A percentile compares a stretch with the other conserved stretches of the same genome.
Conservation (phyloP, 1,140 invertebrate genomes). For the Scaptomyza graminum region DNA sequence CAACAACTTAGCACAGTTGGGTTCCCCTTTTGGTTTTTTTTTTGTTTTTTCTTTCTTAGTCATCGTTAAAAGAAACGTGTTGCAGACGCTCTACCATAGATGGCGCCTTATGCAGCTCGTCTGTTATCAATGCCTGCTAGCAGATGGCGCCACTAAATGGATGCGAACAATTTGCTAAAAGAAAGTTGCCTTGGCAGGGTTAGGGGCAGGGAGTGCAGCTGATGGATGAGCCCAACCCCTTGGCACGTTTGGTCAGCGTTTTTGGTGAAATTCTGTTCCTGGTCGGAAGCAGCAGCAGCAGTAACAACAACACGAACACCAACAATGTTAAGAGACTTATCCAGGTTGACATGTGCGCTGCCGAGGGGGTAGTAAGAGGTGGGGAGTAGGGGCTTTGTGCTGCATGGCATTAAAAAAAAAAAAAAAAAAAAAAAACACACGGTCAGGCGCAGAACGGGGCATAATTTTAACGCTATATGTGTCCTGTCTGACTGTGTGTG, state of each 20-base stretch:
- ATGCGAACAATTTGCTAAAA: constrained; percentile 1
- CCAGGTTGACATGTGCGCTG: constrained; percentile 45
- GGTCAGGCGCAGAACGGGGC: constrained; percentile 18
- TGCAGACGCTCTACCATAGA: constrained; percentile 47
- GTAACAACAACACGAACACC: constrained; percentile 7
- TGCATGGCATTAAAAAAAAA: not conserved
- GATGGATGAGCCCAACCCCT: not conserved
- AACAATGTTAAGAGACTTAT: constrained; percentile 26
- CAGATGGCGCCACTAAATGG: constrained; percentile 55
- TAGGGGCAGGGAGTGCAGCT: not conserved
- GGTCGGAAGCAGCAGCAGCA: not conserved
- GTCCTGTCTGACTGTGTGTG: constrained; percentile 10
- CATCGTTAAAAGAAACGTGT: constrained; percentile 41
- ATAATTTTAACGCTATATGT: constrained; percentile 52
- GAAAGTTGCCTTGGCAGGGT: not conserved
- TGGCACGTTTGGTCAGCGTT: constrained; percentile 6
- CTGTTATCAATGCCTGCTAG: not conserved
- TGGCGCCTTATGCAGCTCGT: constrained; percentile 40
- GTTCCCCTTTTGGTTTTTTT: constrained; percentile 9
- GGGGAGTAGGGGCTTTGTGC: not conserved
- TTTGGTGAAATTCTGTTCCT: not conserved
- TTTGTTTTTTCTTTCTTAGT: not conserved
- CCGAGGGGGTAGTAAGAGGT: not conserved
- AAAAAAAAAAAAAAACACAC: not conserved
- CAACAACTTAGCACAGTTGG: constrained; percentile 13